Base-by-base conservation (phyloP, 2,797 vertebrate genomes). In the Sparidentex hasta region DNA sequence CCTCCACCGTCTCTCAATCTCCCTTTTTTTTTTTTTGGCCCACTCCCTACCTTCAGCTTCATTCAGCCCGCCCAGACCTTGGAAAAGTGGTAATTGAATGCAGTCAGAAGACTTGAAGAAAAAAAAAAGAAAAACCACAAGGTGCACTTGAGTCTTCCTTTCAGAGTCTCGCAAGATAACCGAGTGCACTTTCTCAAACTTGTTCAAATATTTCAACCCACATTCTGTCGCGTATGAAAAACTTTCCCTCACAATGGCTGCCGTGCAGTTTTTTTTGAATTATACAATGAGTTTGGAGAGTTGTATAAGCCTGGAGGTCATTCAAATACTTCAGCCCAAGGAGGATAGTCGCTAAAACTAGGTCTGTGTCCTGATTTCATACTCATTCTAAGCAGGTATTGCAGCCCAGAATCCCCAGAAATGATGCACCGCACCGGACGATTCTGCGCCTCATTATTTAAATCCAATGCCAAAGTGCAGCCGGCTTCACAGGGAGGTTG, bases 61-160 rank as follows among this genome's bases (percentile, higher is more conserved):
- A 83, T 86, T 82, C 87, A 85, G 65, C 56, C 66, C 16, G 4
- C 38, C 9, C 70, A 71, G 84, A 86, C 87, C 90, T 90, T 88
- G 86, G 71, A 76, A 38, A 80, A 87, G 54, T 41, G 20, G 1
- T 71, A 74, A 90, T 65, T 87, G 82, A 83, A 83, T 75, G 74
- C 74, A 68, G 64, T 65, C 75, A 51, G 76, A 82, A 78, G 48
- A 41, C 46, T 23, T 29, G 43, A 1, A 12, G 17, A 20, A 25
- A 14, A 16, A 14, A 23, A 51, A 51, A 23, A 25, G 43, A 21
- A 66, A 44, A 46, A 63, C 6, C n/a, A 63, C 0, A 0, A 69
- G 27, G 52, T 54, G 64, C 58, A 38, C 56, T 80, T 7, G 5
- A 47, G 52, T 63, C 43, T 27, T 69, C 65, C 62, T 78, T 83